These are phyloP conservation scores for Uloborus diversus DNA, from an alignment of 1,140 invertebrate genomes.

Conservation along the genomic window DNA sequence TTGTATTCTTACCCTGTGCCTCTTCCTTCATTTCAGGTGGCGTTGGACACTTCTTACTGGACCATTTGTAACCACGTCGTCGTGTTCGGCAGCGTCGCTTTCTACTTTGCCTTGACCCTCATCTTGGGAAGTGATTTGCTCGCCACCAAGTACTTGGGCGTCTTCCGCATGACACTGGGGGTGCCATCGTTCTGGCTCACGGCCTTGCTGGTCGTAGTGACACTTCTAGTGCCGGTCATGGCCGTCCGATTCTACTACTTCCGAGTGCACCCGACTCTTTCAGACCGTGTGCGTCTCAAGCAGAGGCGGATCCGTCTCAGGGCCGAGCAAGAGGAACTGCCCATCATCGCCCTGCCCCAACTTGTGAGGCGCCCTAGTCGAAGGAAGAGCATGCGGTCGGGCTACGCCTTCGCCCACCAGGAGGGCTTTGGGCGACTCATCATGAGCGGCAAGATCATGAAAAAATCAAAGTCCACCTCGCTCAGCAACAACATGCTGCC, in stretches of 20 bases:
- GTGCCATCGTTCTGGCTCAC: conserved; percentile 84
- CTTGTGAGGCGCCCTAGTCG: conserved; percentile 83
- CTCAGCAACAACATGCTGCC: conserved; percentile 48
- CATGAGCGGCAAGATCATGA: conserved; percentile 97
- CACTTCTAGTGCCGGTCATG: conserved; percentile 90
- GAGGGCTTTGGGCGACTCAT: conserved; percentile 98
- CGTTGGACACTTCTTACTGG: conserved; percentile 97
- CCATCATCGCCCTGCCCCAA: conserved; percentile 68
- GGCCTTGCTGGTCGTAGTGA: conserved; percentile 81
- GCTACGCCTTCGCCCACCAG: conserved; percentile 97
- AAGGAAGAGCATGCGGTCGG: conserved; percentile 91
- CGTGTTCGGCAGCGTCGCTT: conserved; percentile 95
- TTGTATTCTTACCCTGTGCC: too few relatives aligned
- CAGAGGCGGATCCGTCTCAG: conserved; percentile 72
- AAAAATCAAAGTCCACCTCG: conserved; percentile 60
- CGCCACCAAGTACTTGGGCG: conserved; percentile 61
- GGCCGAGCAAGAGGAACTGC: conserved; percentile 69
- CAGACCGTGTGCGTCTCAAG: conserved; percentile 88
- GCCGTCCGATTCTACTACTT: conserved; percentile 93
- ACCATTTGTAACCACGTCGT: conserved; percentile 97
- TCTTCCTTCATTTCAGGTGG: conserved; percentile 84
- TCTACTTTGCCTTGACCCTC: conserved; percentile 84
- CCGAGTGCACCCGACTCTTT: conserved; percentile 87
- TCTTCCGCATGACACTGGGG: conserved; percentile 61
- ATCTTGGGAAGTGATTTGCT: conserved; percentile 69